Evolutionary conservation across 2,797 vertebrate genomes (phyloP).

Genomic region (Gastrophryne carolinensis): DNA sequence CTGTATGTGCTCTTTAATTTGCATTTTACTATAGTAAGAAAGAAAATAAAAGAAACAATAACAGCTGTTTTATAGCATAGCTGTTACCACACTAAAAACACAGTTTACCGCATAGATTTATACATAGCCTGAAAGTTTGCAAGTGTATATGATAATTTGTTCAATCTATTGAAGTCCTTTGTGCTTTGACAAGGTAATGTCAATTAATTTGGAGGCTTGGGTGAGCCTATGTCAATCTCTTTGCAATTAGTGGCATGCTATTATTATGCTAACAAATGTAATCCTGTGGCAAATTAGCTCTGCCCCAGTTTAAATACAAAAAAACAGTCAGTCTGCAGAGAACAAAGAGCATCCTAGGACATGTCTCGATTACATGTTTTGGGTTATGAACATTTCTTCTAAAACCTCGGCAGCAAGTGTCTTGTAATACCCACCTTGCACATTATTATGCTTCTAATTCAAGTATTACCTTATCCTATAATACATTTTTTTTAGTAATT

Average conservation of each 20-base stretch:
- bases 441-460: background rate
- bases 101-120: too few relatives aligned
- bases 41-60: too few relatives aligned
- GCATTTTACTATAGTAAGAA: too few relatives aligned
- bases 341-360: constrained; percentile 18
- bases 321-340: constrained; percentile 12
- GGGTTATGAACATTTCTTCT: constrained; percentile 5
- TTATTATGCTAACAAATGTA: constrained; percentile 31
- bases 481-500: too few relatives aligned
- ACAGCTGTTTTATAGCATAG: too few relatives aligned
- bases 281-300: constrained; percentile 38
- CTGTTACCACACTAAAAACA: too few relatives aligned
- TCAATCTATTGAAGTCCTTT: background rate
- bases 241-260: constrained; percentile 35
- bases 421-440: background rate
- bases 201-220: constrained; percentile 42
- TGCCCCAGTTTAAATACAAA: constrained; percentile 28
- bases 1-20: too few relatives aligned
- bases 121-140: background rate
- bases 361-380: constrained; percentile 8
- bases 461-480: too few relatives aligned
- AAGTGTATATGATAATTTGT: background rate
- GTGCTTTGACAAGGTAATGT: constrained; percentile 35
- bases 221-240: constrained; percentile 35
- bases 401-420: background rate